Evolutionary conservation across 2,113 vertebrate species (phyloP).

Genomic region (Xyliphius kryptos): DNA sequence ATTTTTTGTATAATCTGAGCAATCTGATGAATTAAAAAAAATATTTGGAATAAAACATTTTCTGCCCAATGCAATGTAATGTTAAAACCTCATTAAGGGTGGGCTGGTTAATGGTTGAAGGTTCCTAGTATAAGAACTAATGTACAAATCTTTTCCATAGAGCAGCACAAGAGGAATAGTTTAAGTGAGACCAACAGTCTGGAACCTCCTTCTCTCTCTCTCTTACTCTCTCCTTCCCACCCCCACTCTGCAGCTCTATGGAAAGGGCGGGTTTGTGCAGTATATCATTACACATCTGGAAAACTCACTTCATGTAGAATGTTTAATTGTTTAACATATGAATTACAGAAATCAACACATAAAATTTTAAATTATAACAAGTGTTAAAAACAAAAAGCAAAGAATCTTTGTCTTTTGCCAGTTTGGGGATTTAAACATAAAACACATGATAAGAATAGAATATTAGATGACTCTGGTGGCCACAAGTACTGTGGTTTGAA

Average conservation of each 20-base stretch:
- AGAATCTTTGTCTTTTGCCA: no score
- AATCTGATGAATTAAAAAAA: not conserved
- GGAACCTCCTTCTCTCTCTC: slow-evolving; percentile 40
- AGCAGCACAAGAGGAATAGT: slow-evolving; percentile 66
- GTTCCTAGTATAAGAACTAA: slow-evolving; percentile 43
- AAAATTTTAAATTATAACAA: no score
- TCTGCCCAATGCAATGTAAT: not conserved
- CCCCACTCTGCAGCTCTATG: not conserved
- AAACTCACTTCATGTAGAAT: not conserved
- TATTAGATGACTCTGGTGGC: no score
- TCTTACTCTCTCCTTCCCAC: slow-evolving; percentile 35
- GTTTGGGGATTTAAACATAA: no score
- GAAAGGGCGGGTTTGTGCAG: not conserved
- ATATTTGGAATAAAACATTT: not conserved
- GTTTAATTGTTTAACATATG: no score
- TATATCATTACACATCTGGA: slow-evolving; percentile 4
- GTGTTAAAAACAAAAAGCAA: no score
- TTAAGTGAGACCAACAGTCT: slow-evolving; percentile 69
- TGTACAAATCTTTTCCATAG: slow-evolving; percentile 66
- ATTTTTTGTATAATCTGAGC: no score
- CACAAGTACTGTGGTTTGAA: no score
- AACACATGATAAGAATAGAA: no score
- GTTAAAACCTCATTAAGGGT: not conserved
- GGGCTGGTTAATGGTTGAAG: slow-evolving; percentile 57
- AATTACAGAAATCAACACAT: no score